Percentiles rank a stretch among this genome's conserved stretches.
phyloP scores from a whole-genome alignment of 2,113 vertebrate species.

The Microcebus ravelobensis region DNA sequence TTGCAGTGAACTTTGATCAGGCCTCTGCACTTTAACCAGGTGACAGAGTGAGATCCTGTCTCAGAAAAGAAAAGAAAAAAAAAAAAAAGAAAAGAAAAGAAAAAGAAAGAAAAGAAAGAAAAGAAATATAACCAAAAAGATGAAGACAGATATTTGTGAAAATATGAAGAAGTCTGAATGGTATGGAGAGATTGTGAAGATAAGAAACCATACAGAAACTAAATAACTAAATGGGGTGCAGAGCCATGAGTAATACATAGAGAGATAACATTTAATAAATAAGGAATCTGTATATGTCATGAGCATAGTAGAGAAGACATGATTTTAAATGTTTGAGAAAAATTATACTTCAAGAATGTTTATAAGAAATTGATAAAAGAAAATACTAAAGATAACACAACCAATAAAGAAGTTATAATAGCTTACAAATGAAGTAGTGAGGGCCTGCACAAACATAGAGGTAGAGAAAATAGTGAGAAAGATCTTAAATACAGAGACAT shows the following conservation, averaged over 20 bases:
- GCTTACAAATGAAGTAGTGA: not conserved
- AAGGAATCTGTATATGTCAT: not conserved
- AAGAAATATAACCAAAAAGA: not conserved
- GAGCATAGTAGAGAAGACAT: not conserved
- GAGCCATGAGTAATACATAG: not conserved
- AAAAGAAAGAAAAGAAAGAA: too few relatives aligned
- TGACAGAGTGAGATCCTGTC: too few relatives aligned
- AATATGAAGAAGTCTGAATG: not conserved
- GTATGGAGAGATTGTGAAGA: not conserved
- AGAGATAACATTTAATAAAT: not conserved
- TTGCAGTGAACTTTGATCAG: too few relatives aligned
- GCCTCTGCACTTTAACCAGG: too few relatives aligned
- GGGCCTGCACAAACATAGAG: not conserved
- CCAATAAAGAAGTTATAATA: not conserved
- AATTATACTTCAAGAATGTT: not conserved
- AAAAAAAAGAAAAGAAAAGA: too few relatives aligned
- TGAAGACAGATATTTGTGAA: not conserved
- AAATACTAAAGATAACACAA: not conserved
- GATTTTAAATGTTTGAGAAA: conserved; percentile 18
- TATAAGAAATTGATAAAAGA: not conserved
- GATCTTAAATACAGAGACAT: not conserved
- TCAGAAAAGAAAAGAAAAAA: too few relatives aligned
- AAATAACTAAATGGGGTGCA: not conserved
- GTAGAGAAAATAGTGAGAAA: not conserved
- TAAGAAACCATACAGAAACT: not conserved